Evolutionary conservation across 2,113 vertebrate genomes (phyloP).

Genomic region (Scomber japonicus): DNA sequence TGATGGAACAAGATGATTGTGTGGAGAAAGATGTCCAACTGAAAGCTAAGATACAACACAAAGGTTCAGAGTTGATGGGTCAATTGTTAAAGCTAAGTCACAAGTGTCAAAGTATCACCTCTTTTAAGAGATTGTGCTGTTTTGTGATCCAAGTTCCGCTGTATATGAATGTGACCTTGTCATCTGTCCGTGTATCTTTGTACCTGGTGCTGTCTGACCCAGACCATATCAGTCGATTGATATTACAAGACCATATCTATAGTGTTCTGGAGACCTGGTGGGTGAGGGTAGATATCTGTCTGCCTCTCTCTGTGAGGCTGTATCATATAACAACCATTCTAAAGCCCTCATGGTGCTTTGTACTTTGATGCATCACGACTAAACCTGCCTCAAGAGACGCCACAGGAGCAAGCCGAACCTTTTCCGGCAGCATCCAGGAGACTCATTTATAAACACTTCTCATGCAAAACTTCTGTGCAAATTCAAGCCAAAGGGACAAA

Average conservation of each 20-base stretch:
- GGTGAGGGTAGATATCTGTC: conserved; percentile 36
- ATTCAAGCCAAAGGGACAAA: conserved; percentile 66
- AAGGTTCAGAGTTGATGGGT: conserved; percentile 34
- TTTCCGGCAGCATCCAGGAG: conserved; percentile 44
- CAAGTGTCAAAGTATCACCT: conserved; percentile 21
- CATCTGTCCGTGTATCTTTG: conserved; percentile 57
- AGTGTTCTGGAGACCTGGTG: conserved; percentile 17
- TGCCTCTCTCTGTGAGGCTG: conserved; percentile 44
- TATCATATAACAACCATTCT: conserved; percentile 20
- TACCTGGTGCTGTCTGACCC: conserved; percentile 64
- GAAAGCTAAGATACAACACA: conserved; percentile 33
- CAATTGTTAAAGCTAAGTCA: conserved; percentile 41
- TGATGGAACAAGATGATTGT: conserved; percentile 77
- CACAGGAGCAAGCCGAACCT: conserved; percentile 22
- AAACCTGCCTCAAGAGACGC: conserved; percentile 49
- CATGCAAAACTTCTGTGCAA: conserved; percentile 29
- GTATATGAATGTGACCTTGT: conserved; percentile 71
- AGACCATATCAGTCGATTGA: conserved; percentile 52
- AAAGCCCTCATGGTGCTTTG: conserved; percentile 29
- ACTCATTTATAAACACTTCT: conserved; percentile 39
- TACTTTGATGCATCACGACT: conserved; percentile 57
- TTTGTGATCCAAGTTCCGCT: conserved; percentile 49
- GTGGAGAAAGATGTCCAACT: conserved; percentile 52
- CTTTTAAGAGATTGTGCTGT: conserved; percentile 51
- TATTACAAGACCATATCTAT: conserved; percentile 33